phyloP scores from a whole-genome alignment of 2,113 vertebrate genomes.

The Kobus ellipsiprymnus region DNA sequence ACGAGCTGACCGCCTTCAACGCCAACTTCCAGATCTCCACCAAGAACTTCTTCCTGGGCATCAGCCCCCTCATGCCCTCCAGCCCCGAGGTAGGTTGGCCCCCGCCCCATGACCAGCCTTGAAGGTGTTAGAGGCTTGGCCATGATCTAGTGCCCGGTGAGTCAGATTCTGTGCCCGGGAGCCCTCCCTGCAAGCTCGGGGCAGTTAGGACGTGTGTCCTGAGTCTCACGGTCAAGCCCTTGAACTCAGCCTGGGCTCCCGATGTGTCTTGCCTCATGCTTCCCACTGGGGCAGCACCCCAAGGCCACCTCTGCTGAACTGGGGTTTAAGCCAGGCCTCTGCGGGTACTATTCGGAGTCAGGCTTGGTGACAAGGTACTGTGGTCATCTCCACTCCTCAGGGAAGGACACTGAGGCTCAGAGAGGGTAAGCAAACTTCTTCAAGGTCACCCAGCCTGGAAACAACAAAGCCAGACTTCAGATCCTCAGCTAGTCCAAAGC shows the following conservation, averaged over 20 bases:
- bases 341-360: accelerated
- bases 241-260: background rate
- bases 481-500: too few species aligned
- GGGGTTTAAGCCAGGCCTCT: background rate
- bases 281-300: accelerated
- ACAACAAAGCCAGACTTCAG: background rate
- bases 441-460: background rate
- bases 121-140: background rate
- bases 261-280: background rate
- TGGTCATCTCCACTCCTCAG: background rate
- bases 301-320: accelerated
- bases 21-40: constrained; percentile 30
- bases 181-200: background rate
- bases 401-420: background rate
- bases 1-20: background rate
- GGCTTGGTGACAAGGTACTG: background rate
- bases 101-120: background rate
- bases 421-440: background rate
- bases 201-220: background rate
- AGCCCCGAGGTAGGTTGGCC: constrained; percentile 9
- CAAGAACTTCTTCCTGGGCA: background rate
- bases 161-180: background rate
- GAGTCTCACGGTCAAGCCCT: background rate
- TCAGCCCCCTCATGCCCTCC: accelerated
- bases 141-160: accelerated